Evolutionary conservation across 2,113 vertebrate genomes (phyloP).

Genomic region (Butorides virescens): DNA sequence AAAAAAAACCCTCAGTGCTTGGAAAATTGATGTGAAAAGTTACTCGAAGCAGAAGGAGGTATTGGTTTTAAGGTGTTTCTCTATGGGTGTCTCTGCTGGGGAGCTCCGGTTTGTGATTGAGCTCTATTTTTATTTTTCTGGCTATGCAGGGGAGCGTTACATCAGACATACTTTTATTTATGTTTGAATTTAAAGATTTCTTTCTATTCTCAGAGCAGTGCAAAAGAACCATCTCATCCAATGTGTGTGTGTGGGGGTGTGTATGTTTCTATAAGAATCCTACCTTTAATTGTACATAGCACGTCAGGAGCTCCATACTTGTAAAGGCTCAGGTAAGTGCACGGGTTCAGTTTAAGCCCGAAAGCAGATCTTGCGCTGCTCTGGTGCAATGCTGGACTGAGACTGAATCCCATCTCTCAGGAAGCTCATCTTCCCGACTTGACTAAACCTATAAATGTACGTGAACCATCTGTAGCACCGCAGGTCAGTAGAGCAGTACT

Average conservation of each 20-base stretch:
- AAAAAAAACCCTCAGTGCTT: not conserved
- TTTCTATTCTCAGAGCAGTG: not conserved
- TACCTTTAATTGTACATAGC: not conserved
- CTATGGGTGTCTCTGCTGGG: not conserved
- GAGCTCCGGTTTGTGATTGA: not conserved
- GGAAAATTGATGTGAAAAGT: not conserved
- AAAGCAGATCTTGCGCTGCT: not conserved
- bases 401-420: not conserved
- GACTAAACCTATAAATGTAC: fast-evolving
- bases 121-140: not conserved
- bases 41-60: not conserved
- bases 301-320: fast-evolving
- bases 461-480: not conserved
- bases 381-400: not conserved
- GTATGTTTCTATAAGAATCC: not conserved
- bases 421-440: not conserved
- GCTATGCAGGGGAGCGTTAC: not conserved
- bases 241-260: not conserved
- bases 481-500: not conserved
- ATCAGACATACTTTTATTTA: not conserved
- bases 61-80: not conserved
- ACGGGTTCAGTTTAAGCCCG: fast-evolving
- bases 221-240: not conserved
- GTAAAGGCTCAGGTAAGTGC: too few species aligned
- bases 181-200: not conserved